Evolutionary conservation across 2,797 vertebrate genomes (phyloP), one percentile per base, ranked within the genome.

Genomic region (Pelodytes ibericus): DNA sequence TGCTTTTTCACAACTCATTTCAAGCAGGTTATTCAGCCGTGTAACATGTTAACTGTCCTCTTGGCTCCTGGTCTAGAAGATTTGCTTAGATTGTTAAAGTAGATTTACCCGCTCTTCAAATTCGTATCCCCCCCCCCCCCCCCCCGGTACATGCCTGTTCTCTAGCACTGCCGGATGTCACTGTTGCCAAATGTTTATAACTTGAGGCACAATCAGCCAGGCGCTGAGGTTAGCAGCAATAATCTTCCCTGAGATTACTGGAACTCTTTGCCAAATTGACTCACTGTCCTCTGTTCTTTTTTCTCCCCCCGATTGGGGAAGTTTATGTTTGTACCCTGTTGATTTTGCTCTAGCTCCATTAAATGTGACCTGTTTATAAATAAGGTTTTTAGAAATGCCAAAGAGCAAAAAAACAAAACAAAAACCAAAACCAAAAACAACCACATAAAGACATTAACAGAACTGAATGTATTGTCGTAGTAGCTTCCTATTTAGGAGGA

Each of bases 1-100:
- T 44, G 71, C 64, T 73, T 72, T 79, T 79, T 79, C 77, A 73
- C 71, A 79, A 73, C 64, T 68, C 76, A 79, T 79, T 79, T 79
- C 44, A 62, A 63, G 71, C 47, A 60, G 71, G 47, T 69, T 58
- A 79, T 26, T 69, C 77, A 74, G n/a, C 77, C 71, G 62, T 74
- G 31, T 69, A 79, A 79, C 71, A 79, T 79, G 77, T 69, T 79
- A 79, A 79, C 71, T 44, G 59, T 74, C 64, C 71, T 79, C 63
- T 73, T 62, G 71, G 71, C 77, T 74, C 71, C n/a, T 41, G 11
- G 51, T 18, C 67, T 16, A 22, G 60, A 53, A 67, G 63, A 73
- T 47, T 27, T 68, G 70, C 60, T 70, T 60, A 66, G 75, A 67
- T 72, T 66, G 75, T 53, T 79, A 71, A 56, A 68, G 74, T 76